A percentile compares a stretch with the other conserved stretches of the same genome.
Evolutionary conservation across 2,113 vertebrate genomes (phyloP).

Genomic region (Rhinopithecus roxellana): DNA sequence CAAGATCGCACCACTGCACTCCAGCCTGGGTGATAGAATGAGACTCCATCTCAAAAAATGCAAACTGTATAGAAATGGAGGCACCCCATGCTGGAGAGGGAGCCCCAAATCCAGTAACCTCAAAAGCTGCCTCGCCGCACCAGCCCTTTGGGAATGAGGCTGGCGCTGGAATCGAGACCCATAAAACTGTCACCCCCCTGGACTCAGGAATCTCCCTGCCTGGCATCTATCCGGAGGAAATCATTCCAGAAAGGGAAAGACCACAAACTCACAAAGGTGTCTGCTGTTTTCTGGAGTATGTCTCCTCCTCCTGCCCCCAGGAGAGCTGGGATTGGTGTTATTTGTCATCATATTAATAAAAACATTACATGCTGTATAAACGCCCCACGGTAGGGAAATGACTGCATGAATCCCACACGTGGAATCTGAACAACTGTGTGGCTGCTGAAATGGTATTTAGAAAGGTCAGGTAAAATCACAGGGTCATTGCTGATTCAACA

Average conservation of each 20-base stretch:
- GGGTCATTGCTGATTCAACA: background rate
- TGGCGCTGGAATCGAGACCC: fast-evolving
- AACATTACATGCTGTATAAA: background rate
- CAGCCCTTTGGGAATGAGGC: fast-evolving
- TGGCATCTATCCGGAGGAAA: background rate
- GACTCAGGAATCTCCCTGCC: fast-evolving
- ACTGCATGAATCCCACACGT: fast-evolving
- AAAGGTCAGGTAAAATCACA: background rate
- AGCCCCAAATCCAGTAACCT: fast-evolving
- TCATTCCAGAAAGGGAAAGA: fast-evolving
- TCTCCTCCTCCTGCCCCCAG: background rate
- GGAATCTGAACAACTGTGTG: background rate
- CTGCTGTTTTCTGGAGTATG: fast-evolving
- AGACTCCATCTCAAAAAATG: background rate
- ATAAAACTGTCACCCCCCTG: fast-evolving
- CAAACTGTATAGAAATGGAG: fast-evolving
- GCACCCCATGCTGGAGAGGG: background rate
- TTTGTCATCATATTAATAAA: background rate
- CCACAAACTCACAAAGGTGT: background rate
- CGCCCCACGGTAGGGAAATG: background rate
- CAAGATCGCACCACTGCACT: too few species aligned
- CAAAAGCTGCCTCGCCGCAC: fast-evolving
- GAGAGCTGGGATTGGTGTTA: too few species aligned
- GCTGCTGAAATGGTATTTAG: background rate
- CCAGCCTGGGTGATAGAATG: too few species aligned